Evolutionary conservation across 2,888 invertebrate species (phyloP).

Genomic region (Synanthedon andrenaeformis): DNA sequence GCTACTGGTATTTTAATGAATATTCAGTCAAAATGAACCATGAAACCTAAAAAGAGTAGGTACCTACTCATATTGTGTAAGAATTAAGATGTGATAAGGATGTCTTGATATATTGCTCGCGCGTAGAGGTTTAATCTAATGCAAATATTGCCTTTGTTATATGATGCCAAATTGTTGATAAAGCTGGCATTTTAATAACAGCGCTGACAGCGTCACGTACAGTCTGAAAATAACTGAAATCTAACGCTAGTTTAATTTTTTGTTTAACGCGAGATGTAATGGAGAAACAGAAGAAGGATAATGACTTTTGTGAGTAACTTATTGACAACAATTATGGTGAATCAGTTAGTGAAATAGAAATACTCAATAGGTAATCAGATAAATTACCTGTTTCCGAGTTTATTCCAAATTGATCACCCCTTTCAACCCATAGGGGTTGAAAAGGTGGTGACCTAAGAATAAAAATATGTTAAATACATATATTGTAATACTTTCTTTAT

Average conservation of each 20-base stretch:
- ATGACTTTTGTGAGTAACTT: slow-evolving; percentile 57
- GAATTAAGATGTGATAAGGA: slow-evolving; percentile 29
- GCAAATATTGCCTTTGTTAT: slow-evolving; percentile 50
- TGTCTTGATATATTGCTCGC: slow-evolving; percentile 17
- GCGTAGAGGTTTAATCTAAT: slow-evolving; percentile 42
- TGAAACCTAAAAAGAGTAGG: no score
- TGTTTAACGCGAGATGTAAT: slow-evolving; percentile 9
- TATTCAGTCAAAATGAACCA: no score
- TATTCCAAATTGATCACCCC: no score
- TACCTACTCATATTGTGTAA: not conserved
- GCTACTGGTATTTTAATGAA: no score
- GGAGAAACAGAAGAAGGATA: slow-evolving; percentile 31
- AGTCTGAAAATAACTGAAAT: not conserved
- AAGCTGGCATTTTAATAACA: slow-evolving; percentile 30
- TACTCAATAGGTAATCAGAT: no score
- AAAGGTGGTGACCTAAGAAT: no score
- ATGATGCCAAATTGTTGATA: slow-evolving; percentile 27
- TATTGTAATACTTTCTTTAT: no score
- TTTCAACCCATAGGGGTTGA: no score
- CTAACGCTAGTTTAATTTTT: not conserved
- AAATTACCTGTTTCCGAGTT: no score
- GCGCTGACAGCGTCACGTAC: slow-evolving; percentile 21
- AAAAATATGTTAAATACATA: no score
- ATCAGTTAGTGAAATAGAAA: not conserved
- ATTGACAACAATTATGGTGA: not conserved